Conservation (phyloP, 2,797 vertebrate genomes). For the Pampus argenteus region DNA sequence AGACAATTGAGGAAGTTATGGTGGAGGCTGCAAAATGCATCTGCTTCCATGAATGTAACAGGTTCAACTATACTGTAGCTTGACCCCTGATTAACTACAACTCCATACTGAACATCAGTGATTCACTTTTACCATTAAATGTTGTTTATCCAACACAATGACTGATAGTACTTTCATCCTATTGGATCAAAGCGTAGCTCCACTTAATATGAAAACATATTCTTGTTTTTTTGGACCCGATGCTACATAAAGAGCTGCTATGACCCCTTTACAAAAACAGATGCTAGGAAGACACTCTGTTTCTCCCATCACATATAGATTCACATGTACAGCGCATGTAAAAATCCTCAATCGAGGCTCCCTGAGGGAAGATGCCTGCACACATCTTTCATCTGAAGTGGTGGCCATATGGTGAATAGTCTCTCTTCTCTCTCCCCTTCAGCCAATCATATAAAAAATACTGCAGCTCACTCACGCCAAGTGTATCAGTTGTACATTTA, state of each 20-base stretch:
- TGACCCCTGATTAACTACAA: slow-evolving; percentile 26
- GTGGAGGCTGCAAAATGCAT: slow-evolving; percentile 45
- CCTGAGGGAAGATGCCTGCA: slow-evolving; percentile 67
- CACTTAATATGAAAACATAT: slow-evolving; percentile 38
- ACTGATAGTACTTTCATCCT: slow-evolving; percentile 6
- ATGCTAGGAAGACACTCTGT: slow-evolving; percentile 60
- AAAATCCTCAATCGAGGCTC: slow-evolving; percentile 65
- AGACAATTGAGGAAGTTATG: slow-evolving; percentile 10
- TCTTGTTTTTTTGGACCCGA: slow-evolving; percentile 27
- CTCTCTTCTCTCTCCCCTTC: slow-evolving; percentile 27
- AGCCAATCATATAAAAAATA: slow-evolving; percentile 52
- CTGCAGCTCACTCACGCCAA: slow-evolving; percentile 35
- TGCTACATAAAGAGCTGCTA: slow-evolving; percentile 53
- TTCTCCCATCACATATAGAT: slow-evolving; percentile 72
- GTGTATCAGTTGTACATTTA: slow-evolving; percentile 32
- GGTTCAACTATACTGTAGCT: slow-evolving; percentile 4
- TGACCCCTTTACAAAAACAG: slow-evolving; percentile 60
- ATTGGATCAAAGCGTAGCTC: slow-evolving; percentile 24
- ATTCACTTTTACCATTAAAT: slow-evolving; percentile 29
- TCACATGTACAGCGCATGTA: slow-evolving; percentile 56
- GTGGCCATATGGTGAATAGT: slow-evolving; percentile 72
- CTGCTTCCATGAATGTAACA: slow-evolving; percentile 6
- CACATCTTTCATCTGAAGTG: slow-evolving; percentile 76
- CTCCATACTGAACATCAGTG: slow-evolving; percentile 13
- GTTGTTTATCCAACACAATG: background rate